Evolutionary conservation across 2,113 vertebrate genomes (phyloP).

Genomic region (Aix galericulata): DNA sequence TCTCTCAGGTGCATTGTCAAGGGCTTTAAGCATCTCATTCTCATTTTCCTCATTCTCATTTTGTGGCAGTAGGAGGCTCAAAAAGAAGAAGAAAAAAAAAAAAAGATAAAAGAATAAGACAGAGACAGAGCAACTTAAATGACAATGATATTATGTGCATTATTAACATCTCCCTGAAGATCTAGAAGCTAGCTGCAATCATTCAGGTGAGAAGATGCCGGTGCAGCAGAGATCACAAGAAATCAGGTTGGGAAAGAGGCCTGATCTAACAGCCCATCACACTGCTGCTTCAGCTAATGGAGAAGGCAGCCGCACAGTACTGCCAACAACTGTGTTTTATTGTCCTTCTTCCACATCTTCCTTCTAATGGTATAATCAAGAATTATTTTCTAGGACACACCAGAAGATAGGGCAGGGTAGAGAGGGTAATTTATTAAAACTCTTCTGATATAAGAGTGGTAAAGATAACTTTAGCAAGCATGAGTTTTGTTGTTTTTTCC

Average conservation of each 20-base stretch:
- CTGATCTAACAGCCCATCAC: not conserved
- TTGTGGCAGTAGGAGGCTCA: not conserved
- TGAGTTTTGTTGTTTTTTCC: not conserved
- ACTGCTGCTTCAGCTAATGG: not conserved
- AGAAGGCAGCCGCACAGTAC: not conserved
- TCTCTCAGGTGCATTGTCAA: not conserved
- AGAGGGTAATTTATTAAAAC: not conserved
- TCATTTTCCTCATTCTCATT: not conserved
- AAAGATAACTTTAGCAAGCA: not conserved
- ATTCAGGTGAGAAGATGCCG: not conserved
- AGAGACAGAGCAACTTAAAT: not conserved
- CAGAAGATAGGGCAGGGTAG: rapidly evolving
- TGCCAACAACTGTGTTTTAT: not conserved
- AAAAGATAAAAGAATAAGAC: not conserved
- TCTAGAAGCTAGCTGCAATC: not conserved
- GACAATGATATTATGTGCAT: not conserved
- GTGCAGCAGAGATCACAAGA: not conserved
- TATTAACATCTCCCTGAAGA: not conserved
- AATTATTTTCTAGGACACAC: not conserved
- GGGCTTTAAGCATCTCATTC: not conserved
- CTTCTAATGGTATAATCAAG: not conserved
- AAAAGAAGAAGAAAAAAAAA: not conserved
- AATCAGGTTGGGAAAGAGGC: not conserved
- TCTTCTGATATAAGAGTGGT: not conserved
- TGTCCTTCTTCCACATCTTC: not conserved